Conservation (phyloP, 2,113 vertebrate species). For the Pachypanchax playfairii region DNA sequence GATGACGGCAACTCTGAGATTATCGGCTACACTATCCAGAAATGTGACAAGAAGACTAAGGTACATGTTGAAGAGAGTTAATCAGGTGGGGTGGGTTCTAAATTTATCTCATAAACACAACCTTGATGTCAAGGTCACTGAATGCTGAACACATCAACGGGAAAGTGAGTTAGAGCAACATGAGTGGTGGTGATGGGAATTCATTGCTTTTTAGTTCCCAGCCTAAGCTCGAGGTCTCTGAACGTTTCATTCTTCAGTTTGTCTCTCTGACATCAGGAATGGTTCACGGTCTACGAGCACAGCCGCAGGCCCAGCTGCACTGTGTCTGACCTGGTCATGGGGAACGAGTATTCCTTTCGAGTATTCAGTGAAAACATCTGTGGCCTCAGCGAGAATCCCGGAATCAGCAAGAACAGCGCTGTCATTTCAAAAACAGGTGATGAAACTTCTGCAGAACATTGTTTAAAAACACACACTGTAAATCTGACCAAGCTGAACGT, state of each 20-base stretch:
- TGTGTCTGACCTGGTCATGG: slow-evolving; percentile 89
- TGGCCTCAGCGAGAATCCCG: slow-evolving; percentile 83
- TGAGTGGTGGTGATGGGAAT: slow-evolving; percentile 8
- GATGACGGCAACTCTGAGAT: slow-evolving; percentile 89
- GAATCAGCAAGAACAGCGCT: slow-evolving; percentile 86
- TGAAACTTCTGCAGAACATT: slow-evolving; percentile 12
- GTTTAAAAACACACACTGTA: background rate
- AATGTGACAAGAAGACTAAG: slow-evolving; percentile 89
- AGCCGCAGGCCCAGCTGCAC: slow-evolving; percentile 86
- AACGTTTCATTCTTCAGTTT: slow-evolving; percentile 13
- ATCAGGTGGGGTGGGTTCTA: background rate
- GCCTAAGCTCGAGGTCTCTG: slow-evolving; percentile 31
- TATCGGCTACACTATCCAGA: slow-evolving; percentile 86
- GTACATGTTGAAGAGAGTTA: slow-evolving; percentile 56
- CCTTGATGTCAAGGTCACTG: too few relatives aligned
- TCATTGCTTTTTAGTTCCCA: slow-evolving; percentile 17
- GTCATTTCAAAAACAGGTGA: slow-evolving; percentile 85
- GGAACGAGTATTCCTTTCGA: slow-evolving; percentile 89
- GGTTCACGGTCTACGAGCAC: slow-evolving; percentile 90
- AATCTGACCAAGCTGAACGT: background rate
- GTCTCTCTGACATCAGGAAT: slow-evolving; percentile 77
- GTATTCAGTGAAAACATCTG: slow-evolving; percentile 88
- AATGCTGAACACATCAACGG: background rate
- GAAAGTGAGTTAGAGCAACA: slow-evolving; percentile 4
- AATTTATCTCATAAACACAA: too few relatives aligned